These are phyloP conservation scores for Noctua janthina DNA, from an alignment of 2,888 invertebrate genomes.

Conservation along the genomic window DNA sequence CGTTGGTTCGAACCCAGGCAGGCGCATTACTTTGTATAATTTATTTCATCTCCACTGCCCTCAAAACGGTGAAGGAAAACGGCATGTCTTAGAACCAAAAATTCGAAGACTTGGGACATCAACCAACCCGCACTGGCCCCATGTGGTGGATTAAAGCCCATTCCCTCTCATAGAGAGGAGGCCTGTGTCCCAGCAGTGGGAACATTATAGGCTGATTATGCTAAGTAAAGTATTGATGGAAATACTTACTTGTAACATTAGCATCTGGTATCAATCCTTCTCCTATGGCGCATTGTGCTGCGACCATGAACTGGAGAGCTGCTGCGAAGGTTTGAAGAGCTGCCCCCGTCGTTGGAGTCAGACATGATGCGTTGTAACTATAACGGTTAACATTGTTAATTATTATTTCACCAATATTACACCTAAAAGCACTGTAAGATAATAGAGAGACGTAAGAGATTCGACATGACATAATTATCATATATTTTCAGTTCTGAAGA, in stretches of 20 bases:
- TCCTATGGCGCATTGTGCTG: slow-evolving; percentile 45
- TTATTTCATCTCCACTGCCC: no score
- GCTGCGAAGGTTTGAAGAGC: slow-evolving; percentile 37
- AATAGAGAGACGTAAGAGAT: neutral
- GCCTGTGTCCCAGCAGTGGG: no score
- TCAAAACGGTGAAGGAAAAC: no score
- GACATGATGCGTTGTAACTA: slow-evolving; percentile 48
- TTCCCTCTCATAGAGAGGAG: no score
- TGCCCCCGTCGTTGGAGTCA: slow-evolving; percentile 30
- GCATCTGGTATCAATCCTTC: slow-evolving; percentile 38
- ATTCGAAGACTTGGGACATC: no score
- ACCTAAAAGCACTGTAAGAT: neutral
- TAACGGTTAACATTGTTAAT: neutral
- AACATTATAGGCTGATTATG: no score
- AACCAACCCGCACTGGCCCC: no score
- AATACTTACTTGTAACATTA: slow-evolving; percentile 24
- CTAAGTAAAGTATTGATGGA: neutral
- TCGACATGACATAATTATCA: neutral
- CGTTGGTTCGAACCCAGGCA: no score
- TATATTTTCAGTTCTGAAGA: neutral
- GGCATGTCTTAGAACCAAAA: no score
- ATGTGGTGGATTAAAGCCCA: no score
- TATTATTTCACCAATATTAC: neutral
- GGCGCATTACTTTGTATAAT: no score
- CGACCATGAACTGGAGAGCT: slow-evolving; percentile 42